Percentiles rank a stretch among this genome's conserved stretches.
phyloP scores from a whole-genome alignment of 2,797 vertebrate genomes.

The Hylomyscus alleni region DNA sequence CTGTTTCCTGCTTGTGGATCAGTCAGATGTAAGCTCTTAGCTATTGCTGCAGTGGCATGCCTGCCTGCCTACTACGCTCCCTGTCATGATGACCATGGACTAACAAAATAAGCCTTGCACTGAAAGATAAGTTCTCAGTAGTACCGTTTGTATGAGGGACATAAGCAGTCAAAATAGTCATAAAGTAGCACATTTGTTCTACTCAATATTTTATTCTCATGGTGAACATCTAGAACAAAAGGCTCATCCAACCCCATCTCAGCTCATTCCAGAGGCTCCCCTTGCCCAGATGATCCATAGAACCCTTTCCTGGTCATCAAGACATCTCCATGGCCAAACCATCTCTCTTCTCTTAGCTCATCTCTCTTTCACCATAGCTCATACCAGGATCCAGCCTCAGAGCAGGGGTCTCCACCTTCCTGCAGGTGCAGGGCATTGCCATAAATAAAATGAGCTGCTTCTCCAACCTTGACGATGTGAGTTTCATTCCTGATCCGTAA shows the following conservation, averaged over 20 bases:
- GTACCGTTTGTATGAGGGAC: not conserved
- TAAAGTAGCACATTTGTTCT: not conserved
- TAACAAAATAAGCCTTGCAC: not conserved
- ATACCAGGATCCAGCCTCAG: too few species aligned
- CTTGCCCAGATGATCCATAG: not conserved
- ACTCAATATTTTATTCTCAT: not conserved
- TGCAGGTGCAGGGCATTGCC: not conserved
- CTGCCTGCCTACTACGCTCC: not conserved
- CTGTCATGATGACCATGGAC: not conserved
- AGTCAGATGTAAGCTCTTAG: not conserved
- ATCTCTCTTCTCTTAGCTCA: not conserved
- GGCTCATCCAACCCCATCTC: not conserved
- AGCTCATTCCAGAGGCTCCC: not conserved
- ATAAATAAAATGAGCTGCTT: not conserved
- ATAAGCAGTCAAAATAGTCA: not conserved
- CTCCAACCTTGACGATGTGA: not conserved
- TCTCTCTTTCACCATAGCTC: not conserved
- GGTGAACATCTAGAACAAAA: slow-evolving; percentile 47
- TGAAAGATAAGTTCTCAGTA: not conserved
- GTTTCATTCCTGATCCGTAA: not conserved
- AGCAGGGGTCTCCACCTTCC: not conserved
- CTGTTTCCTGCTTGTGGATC: not conserved
- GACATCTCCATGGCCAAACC: not conserved
- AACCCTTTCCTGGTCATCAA: not conserved
- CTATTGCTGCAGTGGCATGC: not conserved